Percentiles rank a stretch among this genome's conserved stretches.
phyloP scores from a whole-genome alignment of 2,888 invertebrate species.

The Acrobeloides nanus region DNA sequence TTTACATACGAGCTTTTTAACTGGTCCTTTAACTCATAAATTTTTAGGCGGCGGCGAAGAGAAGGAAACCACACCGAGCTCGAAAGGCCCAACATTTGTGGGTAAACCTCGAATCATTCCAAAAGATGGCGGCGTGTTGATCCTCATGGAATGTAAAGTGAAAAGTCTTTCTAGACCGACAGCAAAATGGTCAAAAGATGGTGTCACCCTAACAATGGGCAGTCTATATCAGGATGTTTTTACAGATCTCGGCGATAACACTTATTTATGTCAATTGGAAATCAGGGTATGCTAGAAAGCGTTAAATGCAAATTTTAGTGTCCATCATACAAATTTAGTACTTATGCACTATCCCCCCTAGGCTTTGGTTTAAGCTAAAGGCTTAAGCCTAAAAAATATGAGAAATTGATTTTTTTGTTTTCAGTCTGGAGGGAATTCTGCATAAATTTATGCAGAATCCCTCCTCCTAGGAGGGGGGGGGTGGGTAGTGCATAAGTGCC shows the following conservation, averaged over 20 bases:
- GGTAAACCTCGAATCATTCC: conserved; percentile 98
- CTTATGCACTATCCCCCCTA: too few species aligned
- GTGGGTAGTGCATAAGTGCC: not conserved
- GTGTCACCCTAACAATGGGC: conserved; percentile 43
- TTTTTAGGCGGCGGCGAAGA: conserved; percentile 59
- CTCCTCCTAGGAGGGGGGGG: too few species aligned
- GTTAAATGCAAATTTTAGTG: not conserved
- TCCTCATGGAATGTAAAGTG: conserved; percentile 89
- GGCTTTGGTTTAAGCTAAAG: too few species aligned
- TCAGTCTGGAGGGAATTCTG: too few species aligned
- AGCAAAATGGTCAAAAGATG: conserved; percentile 52
- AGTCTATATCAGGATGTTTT: conserved; percentile 49
- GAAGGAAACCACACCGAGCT: conserved; percentile 23
- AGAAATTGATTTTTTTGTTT: too few species aligned
- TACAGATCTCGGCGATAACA: conserved; percentile 51
- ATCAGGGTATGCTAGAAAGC: conserved; percentile 39
- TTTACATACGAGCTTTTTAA: too few species aligned
- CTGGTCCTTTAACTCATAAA: not conserved
- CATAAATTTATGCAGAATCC: too few species aligned
- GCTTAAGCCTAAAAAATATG: too few species aligned
- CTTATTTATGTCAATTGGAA: conserved; percentile 52
- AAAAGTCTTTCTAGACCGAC: conserved; percentile 80
- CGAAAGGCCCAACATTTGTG: conserved; percentile 72
- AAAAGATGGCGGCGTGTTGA: conserved; percentile 89
- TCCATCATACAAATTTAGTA: not conserved